Base-by-base conservation (phyloP, 2,888 invertebrate species). In the Drosophila hawaiiensis region DNA sequence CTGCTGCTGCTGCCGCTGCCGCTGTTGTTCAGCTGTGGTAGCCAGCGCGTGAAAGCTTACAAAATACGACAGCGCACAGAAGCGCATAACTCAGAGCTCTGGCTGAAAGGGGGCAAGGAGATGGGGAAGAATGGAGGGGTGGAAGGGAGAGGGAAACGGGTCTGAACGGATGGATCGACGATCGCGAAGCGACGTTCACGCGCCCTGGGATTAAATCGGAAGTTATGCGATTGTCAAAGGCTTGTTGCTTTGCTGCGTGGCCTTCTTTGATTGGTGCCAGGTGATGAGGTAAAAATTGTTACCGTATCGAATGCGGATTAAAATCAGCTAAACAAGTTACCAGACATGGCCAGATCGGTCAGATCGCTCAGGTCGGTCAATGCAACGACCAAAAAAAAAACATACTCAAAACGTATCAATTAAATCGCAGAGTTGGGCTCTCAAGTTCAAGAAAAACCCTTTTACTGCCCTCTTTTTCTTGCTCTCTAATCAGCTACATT, bases 281-380 rank as follows among this genome's bases (percentile, higher is more conserved):
- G 84, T 89, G 91, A 91, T 91, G 91, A 90, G 82, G 91, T 80
- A 84, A 87, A 77, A 91, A 82, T 90, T 91, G 90, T 91, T 91
- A 89, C 91, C 91, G 90, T 91, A 91, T 91, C 91, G 91, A 91
- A 91, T 91, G 90, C 82, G 91, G 91, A 91, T 91, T 91, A 91
- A 91, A 91, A 91, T 91, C 91, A 91, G 83, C 86, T 82, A 82
- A 84, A 85, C 87, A 89, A 87, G 83, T 82, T 80, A 80, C 70
- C 82, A 78, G 78, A 78, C 68, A 81, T 65, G 58, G 70, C 68
- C 55, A 37, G 64, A 68, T 73, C 73, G 82, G 72, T 69, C 69
- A 70, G 69, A 79, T 67, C 67, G 68, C 50, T 54, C 31, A 41
- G 29, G 5, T 39, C 41, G 54, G 39, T 62, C 62, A 61, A 61